These are phyloP conservation scores for Rhopalosiphum nymphaeae DNA, from an alignment of 2,888 invertebrate genomes.

Conservation along the genomic window DNA sequence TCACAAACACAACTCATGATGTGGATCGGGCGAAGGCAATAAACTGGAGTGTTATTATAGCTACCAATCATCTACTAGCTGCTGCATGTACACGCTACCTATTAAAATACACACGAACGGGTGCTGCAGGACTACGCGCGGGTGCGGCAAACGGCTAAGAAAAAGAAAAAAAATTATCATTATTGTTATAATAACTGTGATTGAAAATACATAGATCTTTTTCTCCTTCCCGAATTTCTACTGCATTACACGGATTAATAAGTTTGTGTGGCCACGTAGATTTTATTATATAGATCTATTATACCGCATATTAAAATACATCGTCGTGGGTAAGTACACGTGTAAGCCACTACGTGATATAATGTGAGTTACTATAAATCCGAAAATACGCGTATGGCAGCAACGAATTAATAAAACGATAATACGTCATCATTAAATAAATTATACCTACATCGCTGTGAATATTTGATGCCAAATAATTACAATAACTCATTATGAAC, in stretches of 20 bases:
- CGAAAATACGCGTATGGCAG: not conserved
- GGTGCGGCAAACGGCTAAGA: not conserved
- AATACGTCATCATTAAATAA: not conserved
- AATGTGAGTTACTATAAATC: conserved; percentile 22
- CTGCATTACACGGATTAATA: conserved; percentile 37
- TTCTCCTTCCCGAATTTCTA: not conserved
- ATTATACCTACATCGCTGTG: not conserved
- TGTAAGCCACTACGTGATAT: not conserved
- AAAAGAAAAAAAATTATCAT: not conserved
- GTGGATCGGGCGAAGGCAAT: not conserved
- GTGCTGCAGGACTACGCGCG: not conserved
- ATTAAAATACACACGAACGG: not conserved
- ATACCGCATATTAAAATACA: not conserved
- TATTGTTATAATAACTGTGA: conserved; percentile 6
- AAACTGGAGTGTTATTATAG: not conserved
- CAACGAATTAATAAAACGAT: conserved; percentile 8
- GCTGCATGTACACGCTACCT: not conserved
- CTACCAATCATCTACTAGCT: not conserved
- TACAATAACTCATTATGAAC: conserved; percentile 10
- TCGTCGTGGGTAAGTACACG: not conserved
- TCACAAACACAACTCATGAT: not conserved
- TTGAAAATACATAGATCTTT: not conserved
- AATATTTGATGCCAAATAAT: conserved; percentile 18
- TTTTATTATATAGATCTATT: not conserved
- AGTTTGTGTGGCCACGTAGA: not conserved